These are phyloP conservation scores for Hirtodrosophila histrioides DNA, from an alignment of 2,888 invertebrate species.

Conservation along the genomic window DNA sequence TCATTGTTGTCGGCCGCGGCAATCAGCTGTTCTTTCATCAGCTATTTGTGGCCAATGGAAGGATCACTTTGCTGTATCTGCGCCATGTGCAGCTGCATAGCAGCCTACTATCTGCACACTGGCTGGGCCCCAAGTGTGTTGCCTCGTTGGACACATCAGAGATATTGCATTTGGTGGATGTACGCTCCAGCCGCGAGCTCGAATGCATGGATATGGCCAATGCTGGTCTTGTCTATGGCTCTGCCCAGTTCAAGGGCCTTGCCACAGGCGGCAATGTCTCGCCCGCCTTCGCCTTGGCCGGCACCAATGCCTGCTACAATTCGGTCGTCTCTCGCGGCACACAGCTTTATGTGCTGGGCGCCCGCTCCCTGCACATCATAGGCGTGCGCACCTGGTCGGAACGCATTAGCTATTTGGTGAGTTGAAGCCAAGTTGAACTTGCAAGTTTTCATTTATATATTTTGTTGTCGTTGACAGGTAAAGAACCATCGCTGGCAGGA, in stretches of 20 bases:
- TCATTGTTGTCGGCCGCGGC: constrained; percentile 95
- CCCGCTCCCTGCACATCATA: constrained; percentile 86
- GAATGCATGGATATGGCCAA: constrained; percentile 92
- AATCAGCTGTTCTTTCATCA: constrained; percentile 94
- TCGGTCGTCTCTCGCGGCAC: constrained; percentile 88
- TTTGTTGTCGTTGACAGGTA: constrained; percentile 51
- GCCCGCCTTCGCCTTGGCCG: constrained; percentile 86
- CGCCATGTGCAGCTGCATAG: constrained; percentile 89
- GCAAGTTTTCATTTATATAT: background rate
- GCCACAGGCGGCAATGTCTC: constrained; percentile 98
- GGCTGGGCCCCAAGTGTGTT: constrained; percentile 93
- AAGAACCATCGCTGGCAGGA: constrained; percentile 86
- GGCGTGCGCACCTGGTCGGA: constrained; percentile 89
- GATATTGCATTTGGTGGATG: constrained; percentile 94
- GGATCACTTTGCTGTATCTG: constrained; percentile 87
- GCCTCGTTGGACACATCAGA: constrained; percentile 93
- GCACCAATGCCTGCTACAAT: constrained; percentile 89
- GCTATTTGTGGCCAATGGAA: constrained; percentile 84
- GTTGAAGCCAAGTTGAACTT: background rate
- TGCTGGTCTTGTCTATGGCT: constrained; percentile 93
- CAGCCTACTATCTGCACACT: constrained; percentile 90
- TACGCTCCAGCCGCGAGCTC: constrained; percentile 93
- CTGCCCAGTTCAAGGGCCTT: constrained; percentile 93
- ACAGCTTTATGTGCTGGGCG: constrained; percentile 90
- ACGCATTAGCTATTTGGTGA: constrained; percentile 87